These are phyloP conservation scores for Epizoanthus rinbou DNA, from an alignment of 92 coral and sea anemone genomes.

Conservation along the genomic window DNA sequence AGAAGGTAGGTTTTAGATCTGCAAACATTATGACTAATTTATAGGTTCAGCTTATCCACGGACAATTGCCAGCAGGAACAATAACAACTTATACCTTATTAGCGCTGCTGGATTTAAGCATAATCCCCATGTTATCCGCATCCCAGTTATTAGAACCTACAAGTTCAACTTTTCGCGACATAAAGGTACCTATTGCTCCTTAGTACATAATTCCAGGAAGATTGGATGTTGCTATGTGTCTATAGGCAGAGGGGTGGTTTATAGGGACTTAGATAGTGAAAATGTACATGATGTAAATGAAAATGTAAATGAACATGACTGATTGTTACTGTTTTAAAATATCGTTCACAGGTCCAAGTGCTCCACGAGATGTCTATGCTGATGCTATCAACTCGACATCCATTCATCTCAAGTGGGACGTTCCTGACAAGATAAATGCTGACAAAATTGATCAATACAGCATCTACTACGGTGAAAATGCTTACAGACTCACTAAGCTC, in stretches of 20 bases:
- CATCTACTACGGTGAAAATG: not conserved
- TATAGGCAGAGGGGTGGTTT: too few species aligned
- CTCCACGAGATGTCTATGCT: conserved; percentile 4
- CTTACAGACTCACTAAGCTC: not conserved
- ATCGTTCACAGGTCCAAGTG: conserved; percentile 23
- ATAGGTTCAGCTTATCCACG: not conserved
- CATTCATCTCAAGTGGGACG: conserved; percentile 2
- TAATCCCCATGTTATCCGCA: too few species aligned
- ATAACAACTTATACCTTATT: too few species aligned
- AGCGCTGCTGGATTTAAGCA: too few species aligned
- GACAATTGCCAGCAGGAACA: too few species aligned
- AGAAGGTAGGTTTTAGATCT: not conserved
- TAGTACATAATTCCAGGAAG: too few species aligned
- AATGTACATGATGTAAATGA: not conserved
- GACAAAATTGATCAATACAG: not conserved
- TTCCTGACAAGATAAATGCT: not conserved
- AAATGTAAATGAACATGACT: not conserved
- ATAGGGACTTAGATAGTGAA: too few species aligned
- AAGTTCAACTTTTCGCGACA: too few species aligned
- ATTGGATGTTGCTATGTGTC: too few species aligned
- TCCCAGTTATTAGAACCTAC: too few species aligned
- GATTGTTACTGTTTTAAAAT: not conserved
- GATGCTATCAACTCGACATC: not conserved
- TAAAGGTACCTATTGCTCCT: too few species aligned
- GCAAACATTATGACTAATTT: not conserved